Evolutionary conservation across 2,888 invertebrate species (phyloP), one percentile per base, ranked within the genome.

Genomic region (Drosophila putrida): DNA sequence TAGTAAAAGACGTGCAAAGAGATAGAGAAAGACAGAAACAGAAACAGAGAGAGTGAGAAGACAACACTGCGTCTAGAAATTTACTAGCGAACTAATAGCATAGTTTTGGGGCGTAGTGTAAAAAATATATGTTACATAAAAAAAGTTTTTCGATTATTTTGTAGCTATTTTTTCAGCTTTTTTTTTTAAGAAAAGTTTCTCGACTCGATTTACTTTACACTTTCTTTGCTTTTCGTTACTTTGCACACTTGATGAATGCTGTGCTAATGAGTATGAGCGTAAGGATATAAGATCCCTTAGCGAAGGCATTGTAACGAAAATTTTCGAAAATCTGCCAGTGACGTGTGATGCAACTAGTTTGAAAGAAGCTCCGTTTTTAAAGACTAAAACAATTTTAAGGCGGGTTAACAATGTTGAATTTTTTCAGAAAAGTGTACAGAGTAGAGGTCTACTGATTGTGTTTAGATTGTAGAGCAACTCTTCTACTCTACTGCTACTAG

Each of bases 61-160:
- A 31, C 55, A 39, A 39, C 38, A 10, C 15, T n/a, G 46, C 15
- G 33, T 38, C 36, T 28, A 44, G 51, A 55, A 59, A 60, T 59
- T 65, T 60, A 64, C 47, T 65, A 47, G 13, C 25, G 47, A 58
- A 61, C 64, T 60, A 64, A 68, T 62, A 47, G 57, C 61, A 75
- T 68, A 75, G 59, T 72, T 82, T 51, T 35, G 33, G 54, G 25
- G 28, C 27, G 9, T 25, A 38, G 58, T 6, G n/a, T 28, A 27
- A 43, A 64, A 50, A 62, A 63, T 62, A 54, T 54, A 59, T 61
- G 49, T 59, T 69, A 64, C 68, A 78, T 73, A 69, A 54, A 65
- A 65, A 80, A 81, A 83, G 53, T 81, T 81, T 83, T 83, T 81
- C 81, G 75, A 81, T 81, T 81, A 83, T 83, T 66, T 76, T 79